phyloP scores from a whole-genome alignment of 2,797 vertebrate species.

The Parauchenoglanis punctatus region DNA sequence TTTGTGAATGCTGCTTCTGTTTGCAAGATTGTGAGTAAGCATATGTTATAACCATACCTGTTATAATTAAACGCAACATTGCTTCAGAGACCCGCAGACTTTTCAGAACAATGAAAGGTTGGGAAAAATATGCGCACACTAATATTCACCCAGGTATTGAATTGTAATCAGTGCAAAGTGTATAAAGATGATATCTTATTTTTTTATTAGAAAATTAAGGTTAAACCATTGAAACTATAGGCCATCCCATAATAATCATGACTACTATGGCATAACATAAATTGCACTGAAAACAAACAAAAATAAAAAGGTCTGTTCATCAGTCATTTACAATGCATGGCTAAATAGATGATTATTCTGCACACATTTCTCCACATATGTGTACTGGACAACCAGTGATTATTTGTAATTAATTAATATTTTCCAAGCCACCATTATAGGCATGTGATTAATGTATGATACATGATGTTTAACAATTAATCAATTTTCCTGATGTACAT shows the following conservation, averaged over 20 bases:
- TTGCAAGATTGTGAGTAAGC: background rate
- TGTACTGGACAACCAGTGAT: background rate
- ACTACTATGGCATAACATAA: background rate
- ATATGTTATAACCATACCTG: background rate
- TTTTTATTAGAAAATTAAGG: background rate
- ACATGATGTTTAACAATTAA: background rate
- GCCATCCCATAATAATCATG: background rate
- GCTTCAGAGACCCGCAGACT: background rate
- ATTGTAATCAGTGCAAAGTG: background rate
- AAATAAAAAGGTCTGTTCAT: background rate
- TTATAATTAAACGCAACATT: background rate
- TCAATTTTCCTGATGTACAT: background rate
- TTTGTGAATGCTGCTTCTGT: background rate
- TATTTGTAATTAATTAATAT: background rate
- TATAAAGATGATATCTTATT: background rate
- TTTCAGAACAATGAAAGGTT: background rate
- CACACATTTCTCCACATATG: background rate
- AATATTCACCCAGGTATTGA: background rate
- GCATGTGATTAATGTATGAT: background rate
- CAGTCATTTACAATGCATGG: background rate
- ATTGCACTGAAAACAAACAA: background rate
- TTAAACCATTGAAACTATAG: background rate
- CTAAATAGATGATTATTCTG: background rate
- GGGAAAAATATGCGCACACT: background rate
- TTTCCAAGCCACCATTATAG: background rate